Conservation (phyloP, 2,113 vertebrate species). For the Steatornis caripensis region DNA sequence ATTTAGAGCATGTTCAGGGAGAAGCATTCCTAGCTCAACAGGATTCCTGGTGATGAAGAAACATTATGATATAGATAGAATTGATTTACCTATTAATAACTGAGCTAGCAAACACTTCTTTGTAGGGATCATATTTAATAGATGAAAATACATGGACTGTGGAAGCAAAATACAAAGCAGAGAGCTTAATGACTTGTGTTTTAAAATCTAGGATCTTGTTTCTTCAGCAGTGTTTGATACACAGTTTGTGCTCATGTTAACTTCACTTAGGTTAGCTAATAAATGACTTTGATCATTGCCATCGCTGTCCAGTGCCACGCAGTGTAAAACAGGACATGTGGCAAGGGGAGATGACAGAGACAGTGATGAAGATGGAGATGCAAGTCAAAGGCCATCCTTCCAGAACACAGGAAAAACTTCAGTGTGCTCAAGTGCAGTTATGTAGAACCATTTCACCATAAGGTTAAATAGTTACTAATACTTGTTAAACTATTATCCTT, state of each 20-base stretch:
- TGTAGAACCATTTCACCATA: background rate
- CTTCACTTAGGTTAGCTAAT: background rate
- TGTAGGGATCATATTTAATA: background rate
- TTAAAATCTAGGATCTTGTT: background rate
- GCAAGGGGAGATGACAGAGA: background rate
- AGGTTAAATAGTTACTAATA: background rate
- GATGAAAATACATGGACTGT: background rate
- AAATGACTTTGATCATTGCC: background rate
- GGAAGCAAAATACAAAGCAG: background rate
- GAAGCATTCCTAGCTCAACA: background rate
- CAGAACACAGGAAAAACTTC: background rate
- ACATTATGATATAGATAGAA: background rate
- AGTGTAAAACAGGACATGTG: rapidly evolving
- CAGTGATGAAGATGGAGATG: background rate
- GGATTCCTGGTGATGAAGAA: background rate
- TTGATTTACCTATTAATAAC: background rate
- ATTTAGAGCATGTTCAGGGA: background rate
- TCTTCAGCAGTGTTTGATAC: background rate
- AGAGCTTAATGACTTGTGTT: background rate
- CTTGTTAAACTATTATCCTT: background rate
- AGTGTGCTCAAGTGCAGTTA: background rate
- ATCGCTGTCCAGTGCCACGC: rapidly evolving
- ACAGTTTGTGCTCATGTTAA: background rate
- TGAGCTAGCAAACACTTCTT: background rate
- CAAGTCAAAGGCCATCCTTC: background rate